Evolutionary conservation across 2,113 vertebrate genomes (phyloP).

Genomic region (Rousettus leschenaultii): DNA sequence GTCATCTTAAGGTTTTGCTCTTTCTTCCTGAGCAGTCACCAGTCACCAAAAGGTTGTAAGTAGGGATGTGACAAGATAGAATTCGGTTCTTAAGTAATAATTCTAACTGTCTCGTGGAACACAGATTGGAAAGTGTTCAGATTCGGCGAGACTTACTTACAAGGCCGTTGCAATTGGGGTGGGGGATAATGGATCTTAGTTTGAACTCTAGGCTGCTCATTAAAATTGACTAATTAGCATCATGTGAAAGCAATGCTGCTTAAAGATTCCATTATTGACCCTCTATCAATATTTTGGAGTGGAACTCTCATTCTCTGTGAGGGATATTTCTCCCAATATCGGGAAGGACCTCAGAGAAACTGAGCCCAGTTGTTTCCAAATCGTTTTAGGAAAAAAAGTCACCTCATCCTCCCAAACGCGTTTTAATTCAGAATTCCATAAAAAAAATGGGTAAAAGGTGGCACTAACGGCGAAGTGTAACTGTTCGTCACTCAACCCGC

Average conservation of each 20-base stretch:
- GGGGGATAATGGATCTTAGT: constrained; percentile 25
- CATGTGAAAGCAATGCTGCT: not conserved
- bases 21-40: not conserved
- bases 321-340: not conserved
- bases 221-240: constrained; percentile 55
- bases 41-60: not conserved
- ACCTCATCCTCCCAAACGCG: not conserved
- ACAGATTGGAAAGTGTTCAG: constrained; percentile 21
- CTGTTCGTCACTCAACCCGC: not conserved
- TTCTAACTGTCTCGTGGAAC: not conserved
- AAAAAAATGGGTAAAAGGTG: not conserved
- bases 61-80: not conserved
- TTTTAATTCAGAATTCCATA: constrained; percentile 22
- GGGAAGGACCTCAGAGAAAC: constrained; percentile 27
- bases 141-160: not conserved
- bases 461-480: not conserved
- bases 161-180: not conserved
- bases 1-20: not conserved
- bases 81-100: constrained; percentile 6
- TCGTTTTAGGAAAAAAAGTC: not conserved
- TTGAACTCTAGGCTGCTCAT: constrained; percentile 39
- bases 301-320: not conserved
- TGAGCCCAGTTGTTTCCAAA: constrained; percentile 22
- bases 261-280: constrained; percentile 35
- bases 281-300: constrained; percentile 34